Base-by-base conservation (phyloP, 2,113 vertebrate species). In the Marmota flaviventris region DNA sequence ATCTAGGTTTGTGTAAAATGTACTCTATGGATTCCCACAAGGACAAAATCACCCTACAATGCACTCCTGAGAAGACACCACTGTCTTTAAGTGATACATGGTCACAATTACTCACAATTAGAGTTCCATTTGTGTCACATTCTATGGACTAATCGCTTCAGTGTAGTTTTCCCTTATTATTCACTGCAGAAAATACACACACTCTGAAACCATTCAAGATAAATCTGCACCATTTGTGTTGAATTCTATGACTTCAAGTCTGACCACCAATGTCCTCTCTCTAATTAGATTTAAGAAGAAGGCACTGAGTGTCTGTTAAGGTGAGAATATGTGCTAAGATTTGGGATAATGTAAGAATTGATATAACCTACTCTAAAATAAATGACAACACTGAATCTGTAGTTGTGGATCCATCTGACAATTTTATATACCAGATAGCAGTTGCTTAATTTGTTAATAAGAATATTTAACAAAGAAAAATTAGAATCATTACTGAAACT, bases 271-370 rank as follows among this genome's bases (percentile, higher is more conserved):
- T 61, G 6, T 83, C 56, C 8, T 14, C 4, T 77, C 12, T 13
- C 13, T 73, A 53, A n/a, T 87, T 81, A 91, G 77, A 89, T 79
- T 92, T 94, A 86, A 95, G 56, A 86, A 91, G n/a, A 17, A 63
- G n/a, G 8, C 17, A 39, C 9, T 91, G 39, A 63, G 22, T 39
- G 22, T 16, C 42, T 77, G 22, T 65, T 73, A 37, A 42, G 18
- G 22, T 72, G 34, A 93, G 72, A 39, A 56, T 14, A 39, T 82
- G 20, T 82, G 18, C 63, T 86, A 63, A 96, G 75, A 84, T 79
- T 95, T 86, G 37, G 12, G 17, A 5, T 84, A 77, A 61, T 45
- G 27, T 1, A 77, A 81, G 78, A 18, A 85, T 25, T 51, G 14
- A 86, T 39, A 25, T 8, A 95, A 85, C 7, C 16, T 25, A 72